A percentile compares a stretch with the other conserved stretches of the same genome.
Evolutionary conservation across 2,113 vertebrate species (phyloP).

Genomic region (Corythaixoides concolor): DNA sequence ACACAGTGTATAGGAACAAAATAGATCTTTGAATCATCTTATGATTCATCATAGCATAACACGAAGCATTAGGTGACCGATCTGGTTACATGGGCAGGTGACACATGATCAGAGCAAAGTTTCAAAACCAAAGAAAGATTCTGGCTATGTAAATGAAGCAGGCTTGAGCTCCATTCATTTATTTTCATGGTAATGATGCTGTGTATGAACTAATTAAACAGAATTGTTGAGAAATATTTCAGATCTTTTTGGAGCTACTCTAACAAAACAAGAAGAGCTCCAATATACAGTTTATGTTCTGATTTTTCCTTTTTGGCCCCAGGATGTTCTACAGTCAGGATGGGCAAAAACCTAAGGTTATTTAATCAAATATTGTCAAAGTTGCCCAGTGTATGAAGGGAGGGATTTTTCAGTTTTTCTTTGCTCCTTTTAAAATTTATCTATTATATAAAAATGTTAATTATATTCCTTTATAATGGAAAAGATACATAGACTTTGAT

Average conservation of each 20-base stretch:
- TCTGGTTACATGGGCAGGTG: neutral
- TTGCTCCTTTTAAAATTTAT: neutral
- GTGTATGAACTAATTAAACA: neutral
- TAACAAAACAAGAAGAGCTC: neutral
- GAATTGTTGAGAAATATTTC: neutral
- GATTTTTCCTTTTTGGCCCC: neutral
- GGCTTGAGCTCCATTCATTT: neutral
- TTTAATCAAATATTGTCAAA: neutral
- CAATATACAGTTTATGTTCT: neutral
- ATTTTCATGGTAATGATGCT: neutral
- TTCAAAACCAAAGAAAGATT: neutral
- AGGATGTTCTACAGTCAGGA: neutral
- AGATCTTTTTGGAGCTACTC: neutral
- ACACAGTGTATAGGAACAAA: neutral
- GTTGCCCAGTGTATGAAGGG: neutral
- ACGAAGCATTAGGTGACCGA: neutral
- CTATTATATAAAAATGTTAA: neutral
- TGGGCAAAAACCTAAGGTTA: neutral
- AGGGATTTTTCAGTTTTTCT: neutral
- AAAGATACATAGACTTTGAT: neutral
- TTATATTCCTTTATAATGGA: neutral
- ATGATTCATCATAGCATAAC: neutral
- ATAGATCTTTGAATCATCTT: slow-evolving; percentile 13
- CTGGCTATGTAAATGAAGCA: neutral
- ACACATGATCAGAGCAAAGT: neutral